phyloP scores from a whole-genome alignment of 2,113 vertebrate species.

The Symphodus melops region DNA sequence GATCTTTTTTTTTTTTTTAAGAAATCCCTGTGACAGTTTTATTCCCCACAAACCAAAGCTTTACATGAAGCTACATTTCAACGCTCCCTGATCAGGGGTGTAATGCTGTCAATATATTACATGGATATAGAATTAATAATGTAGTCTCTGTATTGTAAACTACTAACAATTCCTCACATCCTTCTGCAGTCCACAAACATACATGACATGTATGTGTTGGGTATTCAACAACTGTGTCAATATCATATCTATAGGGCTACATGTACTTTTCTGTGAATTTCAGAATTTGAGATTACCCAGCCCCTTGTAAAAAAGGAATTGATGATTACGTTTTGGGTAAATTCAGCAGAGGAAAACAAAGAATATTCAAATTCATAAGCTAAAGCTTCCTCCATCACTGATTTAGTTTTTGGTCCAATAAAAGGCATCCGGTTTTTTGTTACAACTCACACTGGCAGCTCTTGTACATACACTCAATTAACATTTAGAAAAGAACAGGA shows the following conservation, averaged over 20 bases:
- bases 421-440: slow-evolving; percentile 13
- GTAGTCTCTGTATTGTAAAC: neutral
- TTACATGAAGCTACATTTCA: neutral
- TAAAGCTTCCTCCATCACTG: neutral
- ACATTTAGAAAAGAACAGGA: slow-evolving; percentile 6
- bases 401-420: slow-evolving; percentile 19
- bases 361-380: neutral
- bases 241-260: neutral
- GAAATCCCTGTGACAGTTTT: neutral
- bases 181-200: neutral
- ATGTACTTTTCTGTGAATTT: slow-evolving; percentile 2
- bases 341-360: neutral
- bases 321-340: too few relatives aligned
- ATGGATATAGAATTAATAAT: too few relatives aligned
- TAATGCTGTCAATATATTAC: too few relatives aligned
- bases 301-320: neutral
- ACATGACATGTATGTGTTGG: neutral
- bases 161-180: neutral
- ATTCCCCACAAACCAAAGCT: neutral
- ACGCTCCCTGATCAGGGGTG: too few relatives aligned
- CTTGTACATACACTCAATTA: neutral
- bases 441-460: slow-evolving; percentile 6
- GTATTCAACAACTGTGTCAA: neutral
- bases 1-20: neutral
- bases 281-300: neutral